These are phyloP conservation scores for Corydoras maculifer DNA, from an alignment of 2,113 vertebrate genomes.

Conservation along the genomic window DNA sequence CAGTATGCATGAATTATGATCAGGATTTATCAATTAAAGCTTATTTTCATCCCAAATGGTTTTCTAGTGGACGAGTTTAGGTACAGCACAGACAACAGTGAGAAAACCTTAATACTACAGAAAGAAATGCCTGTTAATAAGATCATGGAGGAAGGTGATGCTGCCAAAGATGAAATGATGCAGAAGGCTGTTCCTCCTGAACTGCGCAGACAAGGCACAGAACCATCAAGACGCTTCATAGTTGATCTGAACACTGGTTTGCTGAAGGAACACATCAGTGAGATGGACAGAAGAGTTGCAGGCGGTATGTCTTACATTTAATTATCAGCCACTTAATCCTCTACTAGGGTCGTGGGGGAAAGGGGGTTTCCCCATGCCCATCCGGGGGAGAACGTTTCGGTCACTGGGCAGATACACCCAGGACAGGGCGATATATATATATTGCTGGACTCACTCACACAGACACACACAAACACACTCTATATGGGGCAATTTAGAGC, in stretches of 20 bases:
- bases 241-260: conserved; percentile 51
- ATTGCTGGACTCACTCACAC: no score
- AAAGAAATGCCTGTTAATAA: no score
- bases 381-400: no score
- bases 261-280: conserved; percentile 45
- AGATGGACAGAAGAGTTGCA: conserved; percentile 50
- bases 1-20: no score
- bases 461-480: no score
- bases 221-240: conserved; percentile 51
- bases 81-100: neutral
- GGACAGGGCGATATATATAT: no score
- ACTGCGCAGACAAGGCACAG: conserved; percentile 48
- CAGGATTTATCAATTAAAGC: neutral
- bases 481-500: no score
- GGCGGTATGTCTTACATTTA: conserved; percentile 26
- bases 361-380: no score
- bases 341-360: no score
- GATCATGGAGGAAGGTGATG: no score
- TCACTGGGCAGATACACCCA: no score
- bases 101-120: no score
- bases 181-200: neutral
- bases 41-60: neutral
- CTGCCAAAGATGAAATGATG: neutral
- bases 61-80: neutral
- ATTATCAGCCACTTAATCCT: neutral